Evolutionary conservation across 2,113 vertebrate species (phyloP).

Genomic region (Ctenomys sociabilis): DNA sequence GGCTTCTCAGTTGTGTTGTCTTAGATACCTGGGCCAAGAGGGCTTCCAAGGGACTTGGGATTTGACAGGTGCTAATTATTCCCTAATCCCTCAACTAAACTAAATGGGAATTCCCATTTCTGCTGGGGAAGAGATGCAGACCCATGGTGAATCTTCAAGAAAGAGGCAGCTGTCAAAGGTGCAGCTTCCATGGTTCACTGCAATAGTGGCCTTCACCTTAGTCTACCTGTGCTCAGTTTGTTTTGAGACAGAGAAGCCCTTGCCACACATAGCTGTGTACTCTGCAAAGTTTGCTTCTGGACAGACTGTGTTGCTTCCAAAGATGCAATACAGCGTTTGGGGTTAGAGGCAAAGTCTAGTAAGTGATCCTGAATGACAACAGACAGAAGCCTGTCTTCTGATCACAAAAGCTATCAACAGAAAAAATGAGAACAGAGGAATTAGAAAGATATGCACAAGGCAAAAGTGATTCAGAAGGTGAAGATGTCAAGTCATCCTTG

Average conservation of each 20-base stretch:
- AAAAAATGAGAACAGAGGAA: background rate
- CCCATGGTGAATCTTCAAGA: background rate
- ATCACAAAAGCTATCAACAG: background rate
- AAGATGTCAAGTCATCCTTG: background rate
- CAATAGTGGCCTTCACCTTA: conserved; percentile 54
- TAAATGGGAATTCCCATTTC: conserved; percentile 56
- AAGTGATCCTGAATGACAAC: background rate
- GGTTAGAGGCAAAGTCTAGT: conserved; percentile 20
- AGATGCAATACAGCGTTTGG: background rate
- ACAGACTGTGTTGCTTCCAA: background rate
- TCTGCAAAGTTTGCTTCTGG: background rate
- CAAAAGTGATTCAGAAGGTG: background rate
- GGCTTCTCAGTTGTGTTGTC: background rate
- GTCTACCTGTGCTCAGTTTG: background rate
- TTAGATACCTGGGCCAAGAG: conserved; percentile 40
- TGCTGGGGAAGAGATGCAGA: conserved; percentile 13
- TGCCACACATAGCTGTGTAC: background rate
- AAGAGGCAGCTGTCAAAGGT: background rate
- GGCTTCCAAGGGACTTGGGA: conserved; percentile 43
- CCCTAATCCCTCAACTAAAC: background rate
- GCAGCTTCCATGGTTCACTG: background rate
- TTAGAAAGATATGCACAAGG: background rate
- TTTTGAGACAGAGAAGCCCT: background rate
- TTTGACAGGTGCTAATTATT: conserved; percentile 69
- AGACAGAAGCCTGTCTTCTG: background rate